Conservation (phyloP, 2,888 invertebrate species). For the Sminthurides aquaticus region DNA sequence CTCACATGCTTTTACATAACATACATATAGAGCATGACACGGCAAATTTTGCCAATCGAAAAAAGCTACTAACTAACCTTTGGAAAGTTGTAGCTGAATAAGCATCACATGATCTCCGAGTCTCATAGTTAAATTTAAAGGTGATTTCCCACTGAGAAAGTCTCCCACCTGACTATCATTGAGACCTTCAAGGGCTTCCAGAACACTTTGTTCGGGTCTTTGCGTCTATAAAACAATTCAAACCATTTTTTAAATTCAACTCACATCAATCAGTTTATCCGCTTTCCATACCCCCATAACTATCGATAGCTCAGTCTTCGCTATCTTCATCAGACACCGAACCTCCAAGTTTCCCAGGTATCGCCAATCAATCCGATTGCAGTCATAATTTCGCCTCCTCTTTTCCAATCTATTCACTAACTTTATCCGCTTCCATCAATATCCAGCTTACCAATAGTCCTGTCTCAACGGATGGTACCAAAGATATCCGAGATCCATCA, state of each 20-base stretch:
- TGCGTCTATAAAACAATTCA: constrained; percentile 60
- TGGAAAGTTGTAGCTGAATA: constrained; percentile 87
- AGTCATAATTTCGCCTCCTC: too few species aligned
- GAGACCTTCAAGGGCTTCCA: constrained; percentile 89
- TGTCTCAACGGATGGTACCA: constrained; percentile 89
- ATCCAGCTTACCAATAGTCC: constrained; percentile 86
- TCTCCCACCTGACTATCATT: constrained; percentile 93
- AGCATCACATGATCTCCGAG: constrained; percentile 97
- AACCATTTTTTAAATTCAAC: not conserved
- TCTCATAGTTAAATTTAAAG: constrained; percentile 87
- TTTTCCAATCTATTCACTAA: too few species aligned
- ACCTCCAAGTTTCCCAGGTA: too few species aligned
- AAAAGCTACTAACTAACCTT: constrained; percentile 22
- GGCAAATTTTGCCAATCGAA: not conserved
- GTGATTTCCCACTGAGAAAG: constrained; percentile 88
- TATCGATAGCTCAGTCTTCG: too few species aligned
- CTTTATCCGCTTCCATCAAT: too few species aligned
- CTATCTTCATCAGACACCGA: too few species aligned
- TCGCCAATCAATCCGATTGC: too few species aligned
- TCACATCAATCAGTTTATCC: too few species aligned
- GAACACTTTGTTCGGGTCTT: constrained; percentile 86
- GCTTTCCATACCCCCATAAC: too few species aligned
- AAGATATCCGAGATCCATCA: constrained; percentile 80
- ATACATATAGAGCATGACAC: not conserved
- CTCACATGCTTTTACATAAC: too few species aligned